A percentile compares a stretch with the other conserved stretches of the same genome.
phyloP scores from a whole-genome alignment of 2,113 vertebrate genomes.

The Anhinga rufa region DNA sequence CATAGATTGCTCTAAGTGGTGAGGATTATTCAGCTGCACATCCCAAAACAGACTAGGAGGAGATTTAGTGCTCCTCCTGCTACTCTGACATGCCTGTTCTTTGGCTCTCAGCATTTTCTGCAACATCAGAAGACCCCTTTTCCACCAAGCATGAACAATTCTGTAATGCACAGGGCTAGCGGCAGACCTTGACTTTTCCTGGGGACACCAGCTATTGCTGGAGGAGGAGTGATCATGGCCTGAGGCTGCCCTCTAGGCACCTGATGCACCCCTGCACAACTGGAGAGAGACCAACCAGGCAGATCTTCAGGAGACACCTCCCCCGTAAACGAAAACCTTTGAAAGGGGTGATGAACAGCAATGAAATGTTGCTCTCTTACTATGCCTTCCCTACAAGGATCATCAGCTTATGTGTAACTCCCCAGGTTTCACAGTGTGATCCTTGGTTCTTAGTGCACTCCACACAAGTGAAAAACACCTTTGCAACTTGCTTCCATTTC shows the following conservation, averaged over 20 bases:
- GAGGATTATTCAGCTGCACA: not conserved
- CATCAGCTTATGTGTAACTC: not conserved
- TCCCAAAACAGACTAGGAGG: not conserved
- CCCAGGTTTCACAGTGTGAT: not conserved
- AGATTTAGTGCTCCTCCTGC: not conserved
- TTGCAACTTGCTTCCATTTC: not conserved
- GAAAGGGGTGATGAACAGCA: not conserved
- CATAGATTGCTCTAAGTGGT: not conserved
- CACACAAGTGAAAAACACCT: not conserved
- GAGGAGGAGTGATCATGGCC: accelerated
- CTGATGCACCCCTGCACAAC: not conserved
- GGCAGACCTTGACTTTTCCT: not conserved
- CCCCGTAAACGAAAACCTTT: not conserved
- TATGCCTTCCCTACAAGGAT: not conserved
- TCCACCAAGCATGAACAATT: not conserved
- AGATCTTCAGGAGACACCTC: not conserved
- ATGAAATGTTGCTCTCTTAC: not conserved
- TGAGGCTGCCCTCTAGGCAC: not conserved
- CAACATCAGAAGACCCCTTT: not conserved
- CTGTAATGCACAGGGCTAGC: not conserved
- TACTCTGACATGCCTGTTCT: not conserved
- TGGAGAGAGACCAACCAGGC: not conserved
- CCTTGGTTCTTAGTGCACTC: too few species aligned
- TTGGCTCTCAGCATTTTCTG: not conserved
- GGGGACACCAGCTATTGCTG: not conserved